These are phyloP conservation scores for Axis porcinus DNA, from an alignment of 2,113 vertebrate species.

Conservation along the genomic window DNA sequence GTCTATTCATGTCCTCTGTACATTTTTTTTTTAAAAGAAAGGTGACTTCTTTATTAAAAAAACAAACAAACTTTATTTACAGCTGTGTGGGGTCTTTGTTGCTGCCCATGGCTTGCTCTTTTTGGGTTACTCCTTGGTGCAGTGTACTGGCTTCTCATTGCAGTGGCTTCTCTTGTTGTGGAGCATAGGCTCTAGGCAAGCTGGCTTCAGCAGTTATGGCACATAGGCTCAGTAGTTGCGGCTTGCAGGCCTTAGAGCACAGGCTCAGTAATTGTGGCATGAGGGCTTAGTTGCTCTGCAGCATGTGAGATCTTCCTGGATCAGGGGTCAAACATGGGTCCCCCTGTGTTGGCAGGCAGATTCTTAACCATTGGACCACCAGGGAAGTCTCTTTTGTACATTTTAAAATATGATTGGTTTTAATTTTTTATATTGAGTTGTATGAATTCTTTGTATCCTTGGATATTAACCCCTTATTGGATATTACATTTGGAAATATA, in stretches of 20 bases:
- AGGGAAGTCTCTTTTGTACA: not conserved
- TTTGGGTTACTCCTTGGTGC: not conserved
- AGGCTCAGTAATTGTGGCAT: not conserved
- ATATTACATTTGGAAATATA: not conserved
- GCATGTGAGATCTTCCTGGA: not conserved
- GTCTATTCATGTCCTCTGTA: not conserved
- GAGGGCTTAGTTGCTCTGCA: not conserved
- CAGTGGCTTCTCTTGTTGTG: not conserved
- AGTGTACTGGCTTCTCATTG: not conserved
- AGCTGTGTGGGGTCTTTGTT: not conserved
- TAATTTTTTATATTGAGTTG: not conserved
- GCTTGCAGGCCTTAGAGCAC: not conserved
- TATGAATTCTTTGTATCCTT: not conserved
- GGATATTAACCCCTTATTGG: not conserved
- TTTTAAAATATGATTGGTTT: not conserved
- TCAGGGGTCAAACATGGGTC: not conserved
- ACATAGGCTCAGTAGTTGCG: not conserved
- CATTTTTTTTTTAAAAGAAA: not conserved
- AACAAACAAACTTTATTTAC: not conserved
- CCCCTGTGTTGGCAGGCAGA: not conserved
- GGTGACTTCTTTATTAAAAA: not conserved
- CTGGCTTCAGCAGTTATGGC: not conserved
- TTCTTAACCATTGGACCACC: not conserved
- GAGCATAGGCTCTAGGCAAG: not conserved
- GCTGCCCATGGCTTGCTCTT: not conserved